Evolutionary conservation across 37 sponge, comb jelly and placozoan genomes (phyloP).

Genomic region (Oscarella lobularis): DNA sequence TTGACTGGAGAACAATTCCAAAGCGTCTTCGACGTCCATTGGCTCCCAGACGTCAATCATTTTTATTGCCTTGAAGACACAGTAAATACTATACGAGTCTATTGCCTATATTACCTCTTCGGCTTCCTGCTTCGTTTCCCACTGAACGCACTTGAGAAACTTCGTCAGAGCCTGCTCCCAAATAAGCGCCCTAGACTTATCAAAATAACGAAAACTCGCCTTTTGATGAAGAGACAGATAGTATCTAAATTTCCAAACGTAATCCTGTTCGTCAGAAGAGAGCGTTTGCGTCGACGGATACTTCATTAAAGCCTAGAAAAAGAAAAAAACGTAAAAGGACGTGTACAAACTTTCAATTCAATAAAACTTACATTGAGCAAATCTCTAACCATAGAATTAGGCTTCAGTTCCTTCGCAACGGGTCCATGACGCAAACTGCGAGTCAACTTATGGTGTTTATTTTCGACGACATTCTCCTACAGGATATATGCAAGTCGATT

Average conservation of each 20-base stretch:
- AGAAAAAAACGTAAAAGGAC: background rate
- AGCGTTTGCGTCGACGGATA: conserved; percentile 72
- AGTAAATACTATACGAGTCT: no score
- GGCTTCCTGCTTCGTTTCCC: conserved; percentile 34
- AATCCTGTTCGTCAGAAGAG: conserved; percentile 63
- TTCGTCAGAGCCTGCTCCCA: conserved; percentile 68
- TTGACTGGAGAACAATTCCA: conserved; percentile 71
- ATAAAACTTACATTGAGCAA: conserved; percentile 15
- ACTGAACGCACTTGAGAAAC: conserved; percentile 89
- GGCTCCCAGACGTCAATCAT: conserved; percentile 87
- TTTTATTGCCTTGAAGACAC: conserved; percentile 44
- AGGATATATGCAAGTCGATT: no score
- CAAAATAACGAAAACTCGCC: conserved; percentile 10
- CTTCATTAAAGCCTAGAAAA: conserved; percentile 37
- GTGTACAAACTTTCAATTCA: background rate
- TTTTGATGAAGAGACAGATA: conserved; percentile 59
- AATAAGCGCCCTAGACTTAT: background rate
- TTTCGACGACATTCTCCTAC: conserved; percentile 84
- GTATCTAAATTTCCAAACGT: conserved; percentile 88
- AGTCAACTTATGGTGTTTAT: conserved; percentile 83
- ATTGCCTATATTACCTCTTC: conserved; percentile 27
- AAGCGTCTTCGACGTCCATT: conserved; percentile 78
- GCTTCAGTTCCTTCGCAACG: conserved; percentile 51
- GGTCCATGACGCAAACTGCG: conserved; percentile 44
- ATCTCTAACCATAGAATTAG: conserved; percentile 47